A percentile compares a stretch with the other conserved stretches of the same genome.
These are phyloP conservation scores for Pegea sp. DNA, from an alignment of 23 tunicate genomes.

Conservation along the genomic window DNA sequence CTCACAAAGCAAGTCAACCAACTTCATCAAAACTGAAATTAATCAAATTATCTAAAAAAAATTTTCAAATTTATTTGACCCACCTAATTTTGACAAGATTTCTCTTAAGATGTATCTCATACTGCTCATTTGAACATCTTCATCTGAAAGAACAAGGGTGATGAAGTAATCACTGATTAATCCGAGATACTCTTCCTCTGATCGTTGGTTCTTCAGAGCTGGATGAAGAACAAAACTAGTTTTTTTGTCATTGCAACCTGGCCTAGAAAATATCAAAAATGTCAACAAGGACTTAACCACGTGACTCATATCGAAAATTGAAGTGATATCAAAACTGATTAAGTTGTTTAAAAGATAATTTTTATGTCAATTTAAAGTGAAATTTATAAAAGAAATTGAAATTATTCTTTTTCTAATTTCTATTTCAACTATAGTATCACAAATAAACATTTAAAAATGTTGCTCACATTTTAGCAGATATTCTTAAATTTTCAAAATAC, in stretches of 20 bases:
- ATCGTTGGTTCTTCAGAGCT: slow-evolving; percentile 30
- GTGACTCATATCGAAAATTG: too few species aligned
- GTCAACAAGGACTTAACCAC: neutral
- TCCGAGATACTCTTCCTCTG: slow-evolving; percentile 34
- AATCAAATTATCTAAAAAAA: neutral
- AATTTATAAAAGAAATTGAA: neutral
- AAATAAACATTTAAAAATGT: neutral
- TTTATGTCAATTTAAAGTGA: too few species aligned
- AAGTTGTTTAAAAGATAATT: too few species aligned
- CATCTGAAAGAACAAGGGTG: slow-evolving; percentile 39
- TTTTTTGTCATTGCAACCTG: slow-evolving; percentile 9
- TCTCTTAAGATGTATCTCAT: slow-evolving; percentile 51
- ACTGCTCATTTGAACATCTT: slow-evolving; percentile 34
- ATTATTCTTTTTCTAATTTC: neutral
- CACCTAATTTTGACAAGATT: slow-evolving; percentile 63
- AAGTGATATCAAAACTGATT: too few species aligned
- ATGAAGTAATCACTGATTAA: slow-evolving; percentile 64
- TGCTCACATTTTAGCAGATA: slow-evolving; percentile 26
- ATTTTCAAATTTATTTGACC: too few species aligned
- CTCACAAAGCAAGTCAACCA: slow-evolving; percentile 49
- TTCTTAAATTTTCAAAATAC: slow-evolving; percentile 40
- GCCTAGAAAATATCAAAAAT: slow-evolving; percentile 3
- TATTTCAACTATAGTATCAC: neutral
- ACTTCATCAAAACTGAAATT: neutral
- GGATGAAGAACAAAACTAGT: slow-evolving; percentile 48